Evolutionary conservation across 2,113 vertebrate species (phyloP).

Genomic region (human (Homo sapiens)): DNA sequence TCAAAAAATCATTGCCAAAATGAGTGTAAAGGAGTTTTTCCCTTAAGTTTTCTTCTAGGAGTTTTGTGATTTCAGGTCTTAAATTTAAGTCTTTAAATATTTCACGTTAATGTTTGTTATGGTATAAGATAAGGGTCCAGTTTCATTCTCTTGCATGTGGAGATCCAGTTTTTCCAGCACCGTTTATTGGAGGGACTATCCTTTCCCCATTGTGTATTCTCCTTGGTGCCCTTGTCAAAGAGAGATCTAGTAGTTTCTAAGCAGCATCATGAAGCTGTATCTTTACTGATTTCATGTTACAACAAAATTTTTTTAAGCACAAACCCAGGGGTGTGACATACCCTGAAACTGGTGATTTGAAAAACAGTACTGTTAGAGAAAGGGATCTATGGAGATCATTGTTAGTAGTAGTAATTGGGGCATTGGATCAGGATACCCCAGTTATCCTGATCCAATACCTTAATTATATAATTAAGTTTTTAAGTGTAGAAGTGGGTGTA

Average conservation of each 20-base stretch:
- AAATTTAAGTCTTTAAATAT: background rate
- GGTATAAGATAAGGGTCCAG: background rate
- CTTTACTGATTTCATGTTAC: conserved; percentile 48
- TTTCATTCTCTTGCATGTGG: background rate
- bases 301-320: background rate
- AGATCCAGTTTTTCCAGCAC: background rate
- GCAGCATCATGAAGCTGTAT: background rate
- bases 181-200: background rate
- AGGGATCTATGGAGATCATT: background rate
- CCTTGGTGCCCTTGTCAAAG: background rate
- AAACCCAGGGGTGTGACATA: background rate
- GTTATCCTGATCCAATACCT: background rate
- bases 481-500: conserved; percentile 64
- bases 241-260: background rate
- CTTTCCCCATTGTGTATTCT: background rate
- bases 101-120: background rate
- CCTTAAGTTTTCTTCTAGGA: background rate
- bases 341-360: background rate
- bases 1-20: background rate
- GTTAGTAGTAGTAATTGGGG: background rate
- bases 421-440: background rate
- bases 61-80: background rate
- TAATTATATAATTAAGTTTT: conserved; percentile 42
- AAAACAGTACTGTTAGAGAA: background rate
- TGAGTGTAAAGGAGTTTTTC: background rate